A percentile compares a stretch with the other conserved stretches of the same genome.
Conservation (phyloP, 2,797 vertebrate genomes). For the Perodicticus potto region DNA sequence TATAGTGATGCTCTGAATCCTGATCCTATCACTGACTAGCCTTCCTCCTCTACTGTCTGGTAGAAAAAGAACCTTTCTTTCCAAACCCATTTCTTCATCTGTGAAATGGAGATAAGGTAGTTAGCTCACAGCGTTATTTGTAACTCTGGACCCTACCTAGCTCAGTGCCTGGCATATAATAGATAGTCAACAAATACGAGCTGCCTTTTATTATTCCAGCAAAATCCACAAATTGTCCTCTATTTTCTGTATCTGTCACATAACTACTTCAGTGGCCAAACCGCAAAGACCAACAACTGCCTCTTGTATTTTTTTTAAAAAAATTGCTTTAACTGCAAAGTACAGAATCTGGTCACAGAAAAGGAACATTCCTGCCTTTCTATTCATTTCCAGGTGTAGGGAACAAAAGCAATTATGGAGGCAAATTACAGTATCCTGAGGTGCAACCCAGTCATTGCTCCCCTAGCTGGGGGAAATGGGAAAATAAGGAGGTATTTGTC, state of each 20-base stretch:
- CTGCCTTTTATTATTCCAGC: background rate
- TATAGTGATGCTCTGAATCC: background rate
- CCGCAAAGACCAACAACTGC: slow-evolving; percentile 8
- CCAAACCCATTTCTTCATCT: slow-evolving; percentile 13
- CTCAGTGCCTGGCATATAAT: background rate
- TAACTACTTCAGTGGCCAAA: background rate
- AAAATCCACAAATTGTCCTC: background rate
- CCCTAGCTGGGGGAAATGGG: background rate
- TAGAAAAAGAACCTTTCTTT: background rate
- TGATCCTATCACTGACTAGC: background rate
- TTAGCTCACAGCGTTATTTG: background rate
- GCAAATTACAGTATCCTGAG: slow-evolving; percentile 36
- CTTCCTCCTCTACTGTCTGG: too few species aligned
- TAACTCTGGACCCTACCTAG: background rate
- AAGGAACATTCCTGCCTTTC: slow-evolving; percentile 30
- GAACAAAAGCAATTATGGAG: slow-evolving; percentile 46
- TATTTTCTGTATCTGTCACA: background rate
- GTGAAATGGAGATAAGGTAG: background rate
- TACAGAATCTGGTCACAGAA: slow-evolving; percentile 45
- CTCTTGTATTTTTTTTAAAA: slow-evolving; percentile 62
- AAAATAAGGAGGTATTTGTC: slow-evolving; percentile 6
- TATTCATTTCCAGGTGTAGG: slow-evolving; percentile 35
- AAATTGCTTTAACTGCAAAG: slow-evolving; percentile 54
- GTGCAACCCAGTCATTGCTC: background rate
- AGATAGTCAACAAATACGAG: background rate